Evolutionary conservation across 2,888 invertebrate genomes (phyloP).

Genomic region (Chrysolina haemoptera): DNA sequence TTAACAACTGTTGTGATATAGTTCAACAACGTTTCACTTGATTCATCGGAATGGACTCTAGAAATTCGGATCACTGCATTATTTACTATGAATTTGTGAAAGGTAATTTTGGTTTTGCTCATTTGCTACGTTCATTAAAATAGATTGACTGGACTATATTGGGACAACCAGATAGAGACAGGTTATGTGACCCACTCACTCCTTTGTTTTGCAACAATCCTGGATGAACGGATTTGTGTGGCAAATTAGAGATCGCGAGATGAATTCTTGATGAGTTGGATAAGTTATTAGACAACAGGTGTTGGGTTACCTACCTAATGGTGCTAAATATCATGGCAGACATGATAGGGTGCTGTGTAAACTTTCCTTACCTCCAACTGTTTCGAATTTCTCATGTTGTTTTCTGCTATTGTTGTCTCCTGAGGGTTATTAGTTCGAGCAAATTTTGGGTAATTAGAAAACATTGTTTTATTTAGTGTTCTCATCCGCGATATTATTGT

Average conservation of each 20-base stretch:
- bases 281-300: constrained; percentile 65
- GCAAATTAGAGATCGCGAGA: constrained; percentile 66
- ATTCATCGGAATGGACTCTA: too few relatives aligned
- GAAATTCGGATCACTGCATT: too few relatives aligned
- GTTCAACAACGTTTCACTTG: too few relatives aligned
- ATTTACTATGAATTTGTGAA: too few relatives aligned
- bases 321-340: constrained; percentile 41
- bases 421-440: not conserved
- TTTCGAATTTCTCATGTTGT: constrained; percentile 9
- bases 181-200: constrained; percentile 27
- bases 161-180: constrained; percentile 24
- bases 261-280: constrained; percentile 66
- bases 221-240: constrained; percentile 60
- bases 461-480: not conserved
- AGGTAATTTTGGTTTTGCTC: too few relatives aligned
- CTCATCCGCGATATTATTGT: too few relatives aligned
- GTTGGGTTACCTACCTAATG: constrained; percentile 54
- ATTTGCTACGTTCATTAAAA: too few relatives aligned
- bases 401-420: constrained; percentile 3
- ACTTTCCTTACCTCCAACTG: constrained; percentile 21
- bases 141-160: not conserved
- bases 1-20: too few relatives aligned
- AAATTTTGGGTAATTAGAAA: not conserved
- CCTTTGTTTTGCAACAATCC: constrained; percentile 53
- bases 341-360: constrained; percentile 27